Percentiles rank a stretch among this genome's conserved stretches.
Evolutionary conservation across 2,797 vertebrate genomes (phyloP).

Genomic region (Podarcis siculus): DNA sequence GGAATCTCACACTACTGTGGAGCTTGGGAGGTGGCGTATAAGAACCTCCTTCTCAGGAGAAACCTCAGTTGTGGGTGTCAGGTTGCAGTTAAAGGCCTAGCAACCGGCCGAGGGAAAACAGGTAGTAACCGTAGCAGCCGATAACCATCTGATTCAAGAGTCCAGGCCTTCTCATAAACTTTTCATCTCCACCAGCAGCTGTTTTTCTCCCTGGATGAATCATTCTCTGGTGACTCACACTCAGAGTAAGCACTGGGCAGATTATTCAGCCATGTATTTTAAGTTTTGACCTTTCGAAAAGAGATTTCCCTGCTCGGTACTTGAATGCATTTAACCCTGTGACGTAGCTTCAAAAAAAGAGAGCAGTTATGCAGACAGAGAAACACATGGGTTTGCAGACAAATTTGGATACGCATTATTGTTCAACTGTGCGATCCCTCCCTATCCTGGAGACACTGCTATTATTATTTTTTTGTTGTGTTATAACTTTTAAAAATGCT

Average conservation of each 20-base stretch:
- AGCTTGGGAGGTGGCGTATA: too few species aligned
- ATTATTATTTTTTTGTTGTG: not conserved
- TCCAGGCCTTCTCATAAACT: not conserved
- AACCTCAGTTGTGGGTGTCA: too few species aligned
- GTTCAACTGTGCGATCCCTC: not conserved
- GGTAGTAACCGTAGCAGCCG: not conserved
- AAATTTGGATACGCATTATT: not conserved
- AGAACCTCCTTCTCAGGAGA: too few species aligned
- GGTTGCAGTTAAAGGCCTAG: not conserved
- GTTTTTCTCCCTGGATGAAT: not conserved
- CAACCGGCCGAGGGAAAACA: too few species aligned
- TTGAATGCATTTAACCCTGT: not conserved
- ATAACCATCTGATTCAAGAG: not conserved
- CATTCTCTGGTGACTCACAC: conserved; percentile 1
- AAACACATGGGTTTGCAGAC: not conserved
- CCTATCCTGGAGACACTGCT: not conserved
- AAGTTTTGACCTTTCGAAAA: conserved; percentile 24
- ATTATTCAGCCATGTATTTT: conserved; percentile 24
- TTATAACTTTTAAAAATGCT: too few species aligned
- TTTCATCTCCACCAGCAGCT: conserved; percentile 1
- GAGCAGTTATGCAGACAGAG: not conserved
- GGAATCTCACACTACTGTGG: too few species aligned
- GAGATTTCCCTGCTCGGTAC: not conserved
- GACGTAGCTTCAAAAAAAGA: not conserved
- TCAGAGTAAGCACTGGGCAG: not conserved